These are phyloP conservation scores for Microtus richardsoni DNA, from an alignment of 2,113 vertebrate species.

Conservation along the genomic window DNA sequence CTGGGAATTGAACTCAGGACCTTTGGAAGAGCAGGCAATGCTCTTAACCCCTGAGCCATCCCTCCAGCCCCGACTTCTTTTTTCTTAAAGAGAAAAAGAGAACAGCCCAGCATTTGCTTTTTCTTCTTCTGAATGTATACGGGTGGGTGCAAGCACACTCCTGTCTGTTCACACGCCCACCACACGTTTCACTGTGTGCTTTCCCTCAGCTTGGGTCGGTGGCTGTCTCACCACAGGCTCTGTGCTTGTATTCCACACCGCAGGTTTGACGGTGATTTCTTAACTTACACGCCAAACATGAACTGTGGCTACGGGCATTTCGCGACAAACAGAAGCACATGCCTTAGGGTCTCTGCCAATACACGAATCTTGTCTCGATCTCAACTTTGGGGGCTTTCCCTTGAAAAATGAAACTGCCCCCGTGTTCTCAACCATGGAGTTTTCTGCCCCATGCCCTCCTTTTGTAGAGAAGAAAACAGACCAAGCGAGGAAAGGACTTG, in stretches of 20 bases:
- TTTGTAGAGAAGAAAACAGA: conserved; percentile 1
- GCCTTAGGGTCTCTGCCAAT: not conserved
- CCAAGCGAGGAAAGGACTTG: not conserved
- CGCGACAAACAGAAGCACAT: not conserved
- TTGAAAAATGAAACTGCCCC: not conserved
- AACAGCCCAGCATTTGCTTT: not conserved
- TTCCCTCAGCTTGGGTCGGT: not conserved
- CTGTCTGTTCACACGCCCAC: not conserved
- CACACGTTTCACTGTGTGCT: not conserved
- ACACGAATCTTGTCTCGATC: not conserved
- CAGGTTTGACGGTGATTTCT: not conserved
- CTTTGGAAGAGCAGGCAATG: too few relatives aligned
- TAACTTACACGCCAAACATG: not conserved
- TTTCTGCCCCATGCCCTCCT: not conserved
- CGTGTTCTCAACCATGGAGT: not conserved
- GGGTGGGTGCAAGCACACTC: not conserved
- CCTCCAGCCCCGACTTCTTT: not conserved
- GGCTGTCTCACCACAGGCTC: not conserved
- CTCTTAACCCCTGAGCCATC: too few relatives aligned
- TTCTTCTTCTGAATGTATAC: not conserved
- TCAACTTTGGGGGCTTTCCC: not conserved
- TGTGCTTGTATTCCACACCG: not conserved
- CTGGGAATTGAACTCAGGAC: too few relatives aligned
- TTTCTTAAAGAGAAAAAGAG: too few relatives aligned
- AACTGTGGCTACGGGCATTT: not conserved